phyloP scores from a whole-genome alignment of 2,797 vertebrate species.

The Heteromormyrus szaboi region DNA sequence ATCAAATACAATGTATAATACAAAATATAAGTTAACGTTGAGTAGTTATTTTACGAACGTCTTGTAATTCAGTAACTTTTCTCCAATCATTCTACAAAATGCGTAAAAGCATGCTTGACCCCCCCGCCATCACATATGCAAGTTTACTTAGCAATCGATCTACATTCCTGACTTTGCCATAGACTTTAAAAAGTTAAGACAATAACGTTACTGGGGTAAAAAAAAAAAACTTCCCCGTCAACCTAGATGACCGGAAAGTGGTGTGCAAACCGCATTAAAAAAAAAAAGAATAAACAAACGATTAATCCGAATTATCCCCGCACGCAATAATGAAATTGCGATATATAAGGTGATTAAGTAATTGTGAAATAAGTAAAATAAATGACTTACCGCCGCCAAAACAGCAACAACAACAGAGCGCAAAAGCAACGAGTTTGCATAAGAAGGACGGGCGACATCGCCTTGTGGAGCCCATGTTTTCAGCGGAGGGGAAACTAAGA shows the following conservation, averaged over 20 bases:
- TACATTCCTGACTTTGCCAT: background rate
- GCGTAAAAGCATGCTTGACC: background rate
- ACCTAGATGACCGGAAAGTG: background rate
- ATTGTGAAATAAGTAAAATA: background rate
- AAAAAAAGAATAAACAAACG: background rate
- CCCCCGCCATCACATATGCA: background rate
- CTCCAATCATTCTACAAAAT: background rate
- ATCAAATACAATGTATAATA: background rate
- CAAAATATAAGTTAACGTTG: background rate
- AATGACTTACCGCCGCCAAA: conserved; percentile 47
- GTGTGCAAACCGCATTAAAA: background rate
- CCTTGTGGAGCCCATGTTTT: conserved; percentile 49
- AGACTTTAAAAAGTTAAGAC: background rate
- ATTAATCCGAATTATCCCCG: background rate
- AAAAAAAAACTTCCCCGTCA: background rate
- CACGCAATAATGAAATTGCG: background rate
- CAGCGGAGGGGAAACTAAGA: background rate
- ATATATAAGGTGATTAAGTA: background rate
- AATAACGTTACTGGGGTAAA: background rate
- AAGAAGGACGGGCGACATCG: background rate
- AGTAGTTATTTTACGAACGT: background rate
- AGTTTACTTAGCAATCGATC: background rate
- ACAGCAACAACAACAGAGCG: conserved; percentile 17
- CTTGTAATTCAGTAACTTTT: background rate
- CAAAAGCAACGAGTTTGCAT: conserved; percentile 27